phyloP scores from a whole-genome alignment of 92 coral and sea anemone species.

The Parazoanthus swiftii region DNA sequence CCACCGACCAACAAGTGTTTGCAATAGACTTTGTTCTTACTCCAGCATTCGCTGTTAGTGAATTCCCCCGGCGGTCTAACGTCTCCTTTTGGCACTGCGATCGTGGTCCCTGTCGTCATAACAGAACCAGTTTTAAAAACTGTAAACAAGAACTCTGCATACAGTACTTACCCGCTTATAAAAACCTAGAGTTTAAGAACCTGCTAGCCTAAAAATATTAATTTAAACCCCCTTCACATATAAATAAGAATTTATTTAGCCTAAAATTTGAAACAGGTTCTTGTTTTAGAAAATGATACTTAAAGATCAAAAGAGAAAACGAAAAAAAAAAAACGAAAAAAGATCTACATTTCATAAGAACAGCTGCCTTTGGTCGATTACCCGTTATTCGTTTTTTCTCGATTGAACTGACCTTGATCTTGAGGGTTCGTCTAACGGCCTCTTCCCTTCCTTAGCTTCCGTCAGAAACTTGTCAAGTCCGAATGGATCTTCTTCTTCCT shows the following conservation, averaged over 20 bases:
- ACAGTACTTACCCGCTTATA: no score
- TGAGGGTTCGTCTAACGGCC: slow-evolving; percentile 89
- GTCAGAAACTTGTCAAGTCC: slow-evolving; percentile 99
- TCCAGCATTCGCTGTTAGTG: neutral
- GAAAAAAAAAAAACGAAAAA: neutral
- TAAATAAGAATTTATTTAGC: no score
- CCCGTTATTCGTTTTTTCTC: no score
- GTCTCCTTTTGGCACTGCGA: slow-evolving; percentile 29
- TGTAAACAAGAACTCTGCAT: neutral
- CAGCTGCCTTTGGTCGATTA: no score
- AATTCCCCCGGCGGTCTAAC: neutral
- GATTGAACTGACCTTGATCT: slow-evolving; percentile 59
- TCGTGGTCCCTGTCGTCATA: slow-evolving; percentile 32
- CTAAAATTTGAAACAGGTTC: no score
- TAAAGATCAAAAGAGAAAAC: no score
- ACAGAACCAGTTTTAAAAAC: neutral
- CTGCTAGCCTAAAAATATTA: no score
- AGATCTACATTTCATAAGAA: no score
- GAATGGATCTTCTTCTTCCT: slow-evolving; percentile 95
- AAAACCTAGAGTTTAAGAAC: no score
- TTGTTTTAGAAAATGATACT: no score
- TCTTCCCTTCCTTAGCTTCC: slow-evolving; percentile 97
- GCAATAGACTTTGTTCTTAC: neutral
- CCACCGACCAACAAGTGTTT: neutral
- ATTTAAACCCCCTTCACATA: no score